Percentiles rank a stretch among this genome's conserved stretches.
Evolutionary conservation across 2,113 vertebrate species (phyloP).

Genomic region (Rhombomys opimus): DNA sequence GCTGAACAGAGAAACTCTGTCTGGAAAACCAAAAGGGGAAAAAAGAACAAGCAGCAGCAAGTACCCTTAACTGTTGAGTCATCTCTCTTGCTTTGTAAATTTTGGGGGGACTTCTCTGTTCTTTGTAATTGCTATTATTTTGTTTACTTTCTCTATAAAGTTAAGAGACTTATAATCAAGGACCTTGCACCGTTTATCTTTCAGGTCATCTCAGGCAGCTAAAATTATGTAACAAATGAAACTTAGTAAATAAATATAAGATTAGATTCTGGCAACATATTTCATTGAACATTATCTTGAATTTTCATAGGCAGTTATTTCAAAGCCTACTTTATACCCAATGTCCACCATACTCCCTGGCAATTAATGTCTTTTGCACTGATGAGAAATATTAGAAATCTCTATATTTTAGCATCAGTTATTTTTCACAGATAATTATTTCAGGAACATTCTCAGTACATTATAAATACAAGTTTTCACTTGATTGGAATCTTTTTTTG

Average conservation of each 20-base stretch:
- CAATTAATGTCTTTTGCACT: conserved; percentile 49
- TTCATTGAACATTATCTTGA: conserved; percentile 10
- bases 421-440: conserved; percentile 43
- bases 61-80: neutral
- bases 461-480: conserved; percentile 41
- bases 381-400: conserved; percentile 22
- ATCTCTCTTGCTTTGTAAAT: conserved; percentile 43
- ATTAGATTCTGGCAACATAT: neutral
- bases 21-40: neutral
- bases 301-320: conserved; percentile 18
- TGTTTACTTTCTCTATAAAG: neutral
- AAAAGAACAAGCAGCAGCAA: neutral
- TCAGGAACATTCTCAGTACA: conserved; percentile 3
- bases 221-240: conserved; percentile 9
- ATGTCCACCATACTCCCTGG: neutral
- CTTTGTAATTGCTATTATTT: conserved; percentile 37
- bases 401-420: conserved; percentile 47
- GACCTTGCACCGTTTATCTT: conserved; percentile 34
- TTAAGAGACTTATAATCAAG: neutral
- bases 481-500: neutral
- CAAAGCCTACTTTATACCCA: conserved; percentile 27
- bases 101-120: conserved; percentile 11
- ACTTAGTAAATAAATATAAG: conserved; percentile 40
- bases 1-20: neutral
- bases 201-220: conserved; percentile 6